Percentiles rank a stretch among this genome's conserved stretches.
These are phyloP conservation scores for Perizoma affinitatum DNA, from an alignment of 2,888 invertebrate genomes.

Conservation along the genomic window DNA sequence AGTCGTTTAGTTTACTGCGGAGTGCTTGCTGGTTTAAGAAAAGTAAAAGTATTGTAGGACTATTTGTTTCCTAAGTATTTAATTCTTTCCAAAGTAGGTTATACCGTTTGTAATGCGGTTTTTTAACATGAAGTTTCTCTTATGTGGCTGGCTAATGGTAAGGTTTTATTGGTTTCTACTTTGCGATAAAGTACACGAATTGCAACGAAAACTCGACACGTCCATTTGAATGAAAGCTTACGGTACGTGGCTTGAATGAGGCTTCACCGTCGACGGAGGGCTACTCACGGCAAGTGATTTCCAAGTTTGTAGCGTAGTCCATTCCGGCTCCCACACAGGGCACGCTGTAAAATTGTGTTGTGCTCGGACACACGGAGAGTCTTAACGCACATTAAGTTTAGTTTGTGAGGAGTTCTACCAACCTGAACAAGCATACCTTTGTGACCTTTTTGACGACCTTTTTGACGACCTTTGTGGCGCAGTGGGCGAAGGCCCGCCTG, in stretches of 20 bases:
- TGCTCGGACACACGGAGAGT: too few species aligned
- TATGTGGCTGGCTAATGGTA: conserved; percentile 8
- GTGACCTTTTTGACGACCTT: too few species aligned
- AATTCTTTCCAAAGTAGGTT: too few species aligned
- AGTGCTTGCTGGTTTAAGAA: neutral
- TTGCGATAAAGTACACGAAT: conserved; percentile 57
- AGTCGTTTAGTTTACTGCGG: conserved; percentile 2
- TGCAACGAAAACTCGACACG: conserved; percentile 51
- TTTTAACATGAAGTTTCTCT: conserved; percentile 1
- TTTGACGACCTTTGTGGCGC: too few species aligned
- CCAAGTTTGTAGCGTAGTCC: conserved; percentile 34
- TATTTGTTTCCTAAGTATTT: neutral
- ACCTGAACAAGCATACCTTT: too few species aligned
- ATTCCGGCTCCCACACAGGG: neutral
- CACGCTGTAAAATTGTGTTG: too few species aligned
- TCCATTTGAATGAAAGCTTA: conserved; percentile 59
- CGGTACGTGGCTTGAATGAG: conserved; percentile 54
- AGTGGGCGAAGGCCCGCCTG: too few species aligned
- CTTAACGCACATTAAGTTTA: too few species aligned
- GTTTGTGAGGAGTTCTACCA: too few species aligned
- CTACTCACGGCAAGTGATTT: conserved; percentile 45
- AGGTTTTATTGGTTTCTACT: conserved; percentile 47
- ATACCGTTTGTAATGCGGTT: neutral
- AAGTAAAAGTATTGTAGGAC: conserved; percentile 13
- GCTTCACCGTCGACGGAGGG: conserved; percentile 30